phyloP scores from a whole-genome alignment of 1,140 invertebrate genomes.

The Diabrotica undecimpunctata region DNA sequence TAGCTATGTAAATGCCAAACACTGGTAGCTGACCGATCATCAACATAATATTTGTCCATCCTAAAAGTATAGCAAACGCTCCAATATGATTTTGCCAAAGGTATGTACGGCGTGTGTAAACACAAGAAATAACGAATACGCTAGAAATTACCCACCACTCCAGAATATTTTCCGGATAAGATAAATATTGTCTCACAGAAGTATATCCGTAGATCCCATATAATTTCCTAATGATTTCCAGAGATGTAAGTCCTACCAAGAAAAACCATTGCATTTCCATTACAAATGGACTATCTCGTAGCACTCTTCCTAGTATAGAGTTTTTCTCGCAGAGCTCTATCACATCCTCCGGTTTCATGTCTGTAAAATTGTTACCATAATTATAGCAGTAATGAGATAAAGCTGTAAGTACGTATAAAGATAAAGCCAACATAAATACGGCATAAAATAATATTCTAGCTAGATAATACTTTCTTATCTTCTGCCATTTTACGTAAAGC shows the following conservation, averaged over 20 bases:
- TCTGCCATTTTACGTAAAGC: conserved; percentile 80
- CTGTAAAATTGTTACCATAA: conserved; percentile 62
- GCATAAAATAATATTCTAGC: conserved; percentile 72
- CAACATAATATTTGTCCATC: conserved; percentile 80
- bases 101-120: conserved; percentile 70
- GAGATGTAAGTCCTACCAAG: conserved; percentile 64
- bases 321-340: conserved; percentile 65
- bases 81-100: conserved; percentile 78
- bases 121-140: conserved; percentile 74
- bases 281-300: conserved; percentile 64
- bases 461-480: conserved; percentile 80
- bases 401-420: conserved; percentile 71
- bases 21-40: conserved; percentile 81
- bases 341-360: conserved; percentile 54
- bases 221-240: conserved; percentile 71
- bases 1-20: conserved; percentile 80
- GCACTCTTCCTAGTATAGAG: conserved; percentile 64
- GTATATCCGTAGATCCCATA: conserved; percentile 71
- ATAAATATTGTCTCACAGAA: conserved; percentile 71
- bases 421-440: conserved; percentile 71
- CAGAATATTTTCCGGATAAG: conserved; percentile 75
- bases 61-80: conserved; percentile 75
- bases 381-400: conserved; percentile 76
- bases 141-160: conserved; percentile 79
- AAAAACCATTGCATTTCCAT: conserved; percentile 76